Percentiles rank a stretch among this genome's conserved stretches.
These are phyloP conservation scores for Rhynchonycteris naso DNA, from an alignment of 2,797 vertebrate species.

Conservation along the genomic window DNA sequence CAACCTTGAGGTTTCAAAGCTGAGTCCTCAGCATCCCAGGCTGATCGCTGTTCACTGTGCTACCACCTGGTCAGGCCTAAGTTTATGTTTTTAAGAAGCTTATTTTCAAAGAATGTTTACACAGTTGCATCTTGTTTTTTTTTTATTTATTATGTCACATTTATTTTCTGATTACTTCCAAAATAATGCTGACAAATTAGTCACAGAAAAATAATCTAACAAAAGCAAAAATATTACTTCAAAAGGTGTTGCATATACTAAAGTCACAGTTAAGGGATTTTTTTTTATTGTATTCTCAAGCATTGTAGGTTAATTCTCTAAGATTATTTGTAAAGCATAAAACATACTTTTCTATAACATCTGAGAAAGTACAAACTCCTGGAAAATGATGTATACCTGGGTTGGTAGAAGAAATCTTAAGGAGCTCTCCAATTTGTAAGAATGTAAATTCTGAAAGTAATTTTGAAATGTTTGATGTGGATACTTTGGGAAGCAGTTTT, in stretches of 20 bases:
- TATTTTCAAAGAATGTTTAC: conserved; percentile 23
- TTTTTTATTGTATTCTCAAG: conserved; percentile 10
- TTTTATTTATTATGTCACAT: conserved; percentile 16
- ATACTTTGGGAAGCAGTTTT: conserved; percentile 22
- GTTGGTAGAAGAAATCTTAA: conserved; percentile 39
- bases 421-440: neutral
- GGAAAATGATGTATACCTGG: conserved; percentile 6
- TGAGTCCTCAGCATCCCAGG: too few relatives aligned
- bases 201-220: neutral
- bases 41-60: too few relatives aligned
- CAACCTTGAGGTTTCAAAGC: too few relatives aligned
- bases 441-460: conserved; percentile 51
- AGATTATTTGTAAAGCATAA: neutral
- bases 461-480: conserved; percentile 27
- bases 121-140: neutral
- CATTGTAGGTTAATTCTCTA: conserved; percentile 43
- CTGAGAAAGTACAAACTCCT: neutral
- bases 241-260: conserved; percentile 18
- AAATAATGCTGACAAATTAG: conserved; percentile 27
- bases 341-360: conserved; percentile 51
- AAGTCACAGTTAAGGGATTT: conserved; percentile 35
- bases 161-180: conserved; percentile 54
- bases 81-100: conserved; percentile 14
- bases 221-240: neutral
- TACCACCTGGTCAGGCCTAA: too few relatives aligned